Evolutionary conservation across 2,113 vertebrate genomes (phyloP).

Genomic region (Oceanodroma tethys): DNA sequence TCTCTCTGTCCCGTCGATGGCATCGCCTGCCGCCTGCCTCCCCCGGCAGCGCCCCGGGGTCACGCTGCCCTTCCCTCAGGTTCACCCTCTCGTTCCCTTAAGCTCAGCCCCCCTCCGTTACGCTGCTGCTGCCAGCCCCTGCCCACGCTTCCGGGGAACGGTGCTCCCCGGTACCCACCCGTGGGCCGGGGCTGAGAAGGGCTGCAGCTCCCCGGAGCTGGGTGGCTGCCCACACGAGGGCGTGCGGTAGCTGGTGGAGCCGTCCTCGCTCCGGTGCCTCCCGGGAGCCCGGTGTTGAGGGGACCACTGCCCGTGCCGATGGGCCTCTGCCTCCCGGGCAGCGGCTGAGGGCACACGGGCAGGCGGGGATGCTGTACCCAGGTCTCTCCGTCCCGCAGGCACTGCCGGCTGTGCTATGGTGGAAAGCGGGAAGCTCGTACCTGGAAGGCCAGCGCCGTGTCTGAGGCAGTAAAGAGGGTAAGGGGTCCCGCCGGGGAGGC

Average conservation of each 20-base stretch:
- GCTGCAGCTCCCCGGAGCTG: neutral
- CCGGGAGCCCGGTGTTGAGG: neutral
- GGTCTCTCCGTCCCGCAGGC: neutral
- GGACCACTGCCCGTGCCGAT: too few species aligned
- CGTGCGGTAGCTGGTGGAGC: neutral
- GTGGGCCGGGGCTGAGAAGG: neutral
- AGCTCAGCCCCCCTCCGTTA: neutral
- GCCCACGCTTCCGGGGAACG: neutral
- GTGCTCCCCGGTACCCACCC: neutral
- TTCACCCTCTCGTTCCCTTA: neutral
- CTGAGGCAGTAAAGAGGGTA: neutral
- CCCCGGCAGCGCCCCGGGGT: neutral
- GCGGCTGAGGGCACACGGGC: neutral
- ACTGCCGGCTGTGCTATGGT: accelerated
- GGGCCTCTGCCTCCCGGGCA: neutral
- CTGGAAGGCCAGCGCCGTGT: accelerated
- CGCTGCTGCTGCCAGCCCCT: neutral
- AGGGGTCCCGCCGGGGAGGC: neutral
- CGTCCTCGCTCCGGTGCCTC: too few species aligned
- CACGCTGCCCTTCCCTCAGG: too few species aligned
- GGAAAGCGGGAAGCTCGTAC: neutral
- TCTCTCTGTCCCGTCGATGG: neutral
- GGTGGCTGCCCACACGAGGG: neutral
- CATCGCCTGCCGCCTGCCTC: too few species aligned
- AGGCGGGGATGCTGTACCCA: neutral